Evolutionary conservation across 2,113 vertebrate species (phyloP).

Genomic region (Baryphthengus martii): DNA sequence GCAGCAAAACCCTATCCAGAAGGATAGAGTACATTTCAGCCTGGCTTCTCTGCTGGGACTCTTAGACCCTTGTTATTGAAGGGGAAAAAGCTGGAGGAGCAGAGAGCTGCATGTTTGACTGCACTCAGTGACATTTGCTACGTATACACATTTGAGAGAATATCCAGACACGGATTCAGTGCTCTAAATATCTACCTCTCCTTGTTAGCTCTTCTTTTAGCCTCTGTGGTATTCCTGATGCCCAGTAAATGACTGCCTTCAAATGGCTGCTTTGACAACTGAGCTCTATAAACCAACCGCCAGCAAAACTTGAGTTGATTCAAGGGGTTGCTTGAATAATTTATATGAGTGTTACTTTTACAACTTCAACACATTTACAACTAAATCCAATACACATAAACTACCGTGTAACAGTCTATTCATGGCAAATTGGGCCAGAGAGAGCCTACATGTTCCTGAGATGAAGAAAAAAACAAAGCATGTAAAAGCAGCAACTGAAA

Average conservation of each 20-base stretch:
- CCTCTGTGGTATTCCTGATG: neutral
- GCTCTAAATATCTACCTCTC: constrained; percentile 40
- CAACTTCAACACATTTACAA: constrained; percentile 30
- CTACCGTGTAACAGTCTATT: neutral
- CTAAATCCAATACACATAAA: constrained; percentile 26
- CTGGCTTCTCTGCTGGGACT: neutral
- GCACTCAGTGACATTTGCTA: neutral
- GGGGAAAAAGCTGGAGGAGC: neutral
- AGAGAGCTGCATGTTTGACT: neutral
- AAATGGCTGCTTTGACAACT: constrained; percentile 12
- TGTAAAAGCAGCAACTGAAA: neutral
- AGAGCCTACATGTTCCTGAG: neutral
- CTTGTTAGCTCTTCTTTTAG: constrained; percentile 40
- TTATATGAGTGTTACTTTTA: constrained; percentile 53
- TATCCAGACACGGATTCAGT: constrained; percentile 25
- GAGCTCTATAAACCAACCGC: neutral
- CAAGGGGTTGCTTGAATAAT: constrained; percentile 53
- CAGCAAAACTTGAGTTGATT: constrained; percentile 42
- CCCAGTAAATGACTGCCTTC: constrained; percentile 17
- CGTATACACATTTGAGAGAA: neutral
- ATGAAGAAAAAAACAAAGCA: neutral
- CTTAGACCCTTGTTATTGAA: neutral
- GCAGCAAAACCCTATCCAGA: neutral
- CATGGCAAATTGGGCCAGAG: neutral
- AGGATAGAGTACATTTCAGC: neutral